phyloP scores from a whole-genome alignment of 2,113 vertebrate genomes.

The Bathybates hornii region DNA sequence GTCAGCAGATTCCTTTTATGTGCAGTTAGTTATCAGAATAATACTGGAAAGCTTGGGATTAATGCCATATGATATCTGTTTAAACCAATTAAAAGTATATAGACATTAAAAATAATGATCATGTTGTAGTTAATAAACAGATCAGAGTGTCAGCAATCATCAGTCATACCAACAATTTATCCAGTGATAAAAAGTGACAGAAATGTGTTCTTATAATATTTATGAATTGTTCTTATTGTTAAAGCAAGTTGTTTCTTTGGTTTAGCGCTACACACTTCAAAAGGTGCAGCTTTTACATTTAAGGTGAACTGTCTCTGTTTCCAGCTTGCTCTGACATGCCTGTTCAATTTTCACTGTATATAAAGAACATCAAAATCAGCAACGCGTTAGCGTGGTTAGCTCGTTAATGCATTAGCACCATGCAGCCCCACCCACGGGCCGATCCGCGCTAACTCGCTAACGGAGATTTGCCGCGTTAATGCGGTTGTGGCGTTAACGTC shows the following conservation, averaged over 20 bases:
- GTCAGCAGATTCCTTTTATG: neutral
- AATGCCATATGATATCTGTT: neutral
- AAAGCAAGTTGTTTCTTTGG: neutral
- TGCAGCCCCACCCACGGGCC: neutral
- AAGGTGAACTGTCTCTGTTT: neutral
- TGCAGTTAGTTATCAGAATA: neutral
- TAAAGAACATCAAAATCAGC: neutral
- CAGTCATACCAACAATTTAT: neutral
- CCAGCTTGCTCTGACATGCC: neutral
- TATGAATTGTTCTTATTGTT: neutral
- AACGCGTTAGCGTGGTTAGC: neutral
- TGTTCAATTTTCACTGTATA: neutral
- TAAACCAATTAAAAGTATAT: neutral
- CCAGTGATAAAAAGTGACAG: neutral
- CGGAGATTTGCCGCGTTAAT: rapidly evolving
- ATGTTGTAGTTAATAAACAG: neutral
- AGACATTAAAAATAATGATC: neutral
- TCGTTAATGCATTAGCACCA: neutral
- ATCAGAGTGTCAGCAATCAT: neutral
- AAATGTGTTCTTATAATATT: neutral
- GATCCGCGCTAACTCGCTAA: neutral
- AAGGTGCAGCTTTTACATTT: neutral
- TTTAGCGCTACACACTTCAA: neutral
- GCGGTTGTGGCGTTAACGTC: rapidly evolving
- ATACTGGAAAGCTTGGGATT: neutral